Conservation (phyloP, 2,797 vertebrate species). For the Peromyscus eremicus region DNA sequence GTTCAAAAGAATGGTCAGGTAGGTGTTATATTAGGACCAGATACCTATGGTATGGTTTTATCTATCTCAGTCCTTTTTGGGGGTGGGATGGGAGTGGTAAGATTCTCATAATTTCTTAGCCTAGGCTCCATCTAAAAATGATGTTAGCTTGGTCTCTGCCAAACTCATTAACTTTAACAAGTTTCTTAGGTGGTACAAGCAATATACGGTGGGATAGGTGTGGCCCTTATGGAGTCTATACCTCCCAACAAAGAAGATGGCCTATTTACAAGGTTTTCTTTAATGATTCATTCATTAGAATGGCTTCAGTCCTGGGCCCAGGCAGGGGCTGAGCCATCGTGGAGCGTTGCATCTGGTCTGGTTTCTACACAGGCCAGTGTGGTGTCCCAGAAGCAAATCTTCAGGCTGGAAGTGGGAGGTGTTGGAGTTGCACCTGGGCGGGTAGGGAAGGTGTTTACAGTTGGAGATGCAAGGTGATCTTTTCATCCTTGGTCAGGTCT, state of each 20-base stretch:
- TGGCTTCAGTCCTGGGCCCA: not conserved
- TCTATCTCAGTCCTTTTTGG: not conserved
- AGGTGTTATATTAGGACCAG: fast-evolving
- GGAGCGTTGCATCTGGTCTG: not conserved
- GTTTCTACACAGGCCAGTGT: not conserved
- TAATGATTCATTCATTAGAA: constrained; percentile 25
- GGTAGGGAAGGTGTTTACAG: not conserved
- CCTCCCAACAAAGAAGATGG: not conserved
- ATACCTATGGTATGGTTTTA: not conserved
- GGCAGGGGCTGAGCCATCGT: not conserved
- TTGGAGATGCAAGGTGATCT: not conserved
- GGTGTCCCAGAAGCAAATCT: not conserved
- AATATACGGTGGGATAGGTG: not conserved
- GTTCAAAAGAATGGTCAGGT: constrained; percentile 1
- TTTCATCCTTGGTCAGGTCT: not conserved
- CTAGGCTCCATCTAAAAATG: not conserved
- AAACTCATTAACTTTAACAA: constrained; percentile 54
- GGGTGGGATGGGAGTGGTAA: not conserved
- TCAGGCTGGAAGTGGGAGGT: not conserved
- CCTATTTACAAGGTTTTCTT: not conserved
- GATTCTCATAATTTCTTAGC: constrained; percentile 31
- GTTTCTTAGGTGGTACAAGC: constrained; percentile 52
- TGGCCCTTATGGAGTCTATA: constrained; percentile 2
- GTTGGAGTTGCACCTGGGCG: not conserved
- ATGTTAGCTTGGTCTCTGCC: constrained; percentile 15